phyloP scores from a whole-genome alignment of 2,888 invertebrate species.

The Acleris laterana region DNA sequence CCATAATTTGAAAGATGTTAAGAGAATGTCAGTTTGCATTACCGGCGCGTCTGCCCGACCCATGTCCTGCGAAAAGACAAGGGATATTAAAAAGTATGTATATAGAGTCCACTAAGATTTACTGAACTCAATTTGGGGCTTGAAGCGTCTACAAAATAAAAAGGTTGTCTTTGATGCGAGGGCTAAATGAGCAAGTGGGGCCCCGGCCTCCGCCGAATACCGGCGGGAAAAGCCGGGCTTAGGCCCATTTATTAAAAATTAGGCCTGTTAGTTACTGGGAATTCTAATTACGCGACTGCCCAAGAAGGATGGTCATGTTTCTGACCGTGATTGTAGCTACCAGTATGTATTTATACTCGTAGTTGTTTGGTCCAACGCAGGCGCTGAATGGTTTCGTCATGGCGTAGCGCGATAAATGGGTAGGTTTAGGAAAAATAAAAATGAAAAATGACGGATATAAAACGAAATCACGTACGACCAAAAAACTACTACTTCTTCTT shows the following conservation, averaged over 20 bases:
- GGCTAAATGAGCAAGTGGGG: slow-evolving; percentile 26
- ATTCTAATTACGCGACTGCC: too few relatives aligned
- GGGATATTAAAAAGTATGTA: slow-evolving; percentile 31
- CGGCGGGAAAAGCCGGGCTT: neutral
- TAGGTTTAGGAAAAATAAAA: too few relatives aligned
- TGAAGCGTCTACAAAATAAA: slow-evolving; percentile 7
- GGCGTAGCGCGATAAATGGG: too few relatives aligned
- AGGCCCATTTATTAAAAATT: neutral
- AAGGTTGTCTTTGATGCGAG: slow-evolving; percentile 22
- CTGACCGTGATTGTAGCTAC: too few relatives aligned
- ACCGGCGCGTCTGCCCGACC: slow-evolving; percentile 23
- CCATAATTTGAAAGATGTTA: slow-evolving; percentile 23
- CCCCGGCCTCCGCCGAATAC: slow-evolving; percentile 1
- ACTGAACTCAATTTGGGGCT: slow-evolving; percentile 19
- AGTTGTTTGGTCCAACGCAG: too few relatives aligned
- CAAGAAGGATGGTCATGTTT: neutral
- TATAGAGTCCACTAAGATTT: slow-evolving; percentile 21
- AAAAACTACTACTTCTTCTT: too few relatives aligned
- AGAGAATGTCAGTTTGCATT: slow-evolving; percentile 18
- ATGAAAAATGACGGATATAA: too few relatives aligned
- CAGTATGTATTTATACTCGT: too few relatives aligned
- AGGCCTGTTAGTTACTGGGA: neutral
- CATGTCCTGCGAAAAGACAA: slow-evolving; percentile 26
- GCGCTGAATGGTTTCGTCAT: too few relatives aligned
- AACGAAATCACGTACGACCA: too few relatives aligned